These are phyloP conservation scores for Alfaro cultratus DNA, from an alignment of 2,797 vertebrate species.

Conservation along the genomic window DNA sequence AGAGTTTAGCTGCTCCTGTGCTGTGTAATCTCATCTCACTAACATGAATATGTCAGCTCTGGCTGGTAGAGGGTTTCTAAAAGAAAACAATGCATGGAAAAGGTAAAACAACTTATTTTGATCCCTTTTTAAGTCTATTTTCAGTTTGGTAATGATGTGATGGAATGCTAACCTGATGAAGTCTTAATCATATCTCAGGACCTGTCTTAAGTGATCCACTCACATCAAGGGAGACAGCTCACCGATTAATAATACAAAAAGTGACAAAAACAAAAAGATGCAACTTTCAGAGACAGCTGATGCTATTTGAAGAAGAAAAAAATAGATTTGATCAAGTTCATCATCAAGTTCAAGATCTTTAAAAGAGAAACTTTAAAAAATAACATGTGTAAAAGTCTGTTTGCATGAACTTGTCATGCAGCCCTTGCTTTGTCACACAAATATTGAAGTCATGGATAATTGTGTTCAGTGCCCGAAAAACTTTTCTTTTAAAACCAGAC, in stretches of 20 bases:
- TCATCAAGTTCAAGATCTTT: not conserved
- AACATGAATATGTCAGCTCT: not conserved
- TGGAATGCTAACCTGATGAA: not conserved
- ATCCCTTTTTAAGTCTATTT: not conserved
- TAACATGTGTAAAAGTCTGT: conserved; percentile 32
- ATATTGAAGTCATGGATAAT: conserved; percentile 17
- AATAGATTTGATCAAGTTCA: not conserved
- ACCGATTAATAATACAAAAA: too few species aligned
- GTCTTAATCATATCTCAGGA: not conserved
- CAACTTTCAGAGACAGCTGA: not conserved
- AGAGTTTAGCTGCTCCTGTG: not conserved
- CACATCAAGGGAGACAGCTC: not conserved
- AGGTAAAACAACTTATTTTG: not conserved
- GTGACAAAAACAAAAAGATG: not conserved
- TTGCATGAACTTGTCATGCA: conserved; percentile 76
- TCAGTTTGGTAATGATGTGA: not conserved
- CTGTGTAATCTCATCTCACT: not conserved
- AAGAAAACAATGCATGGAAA: conserved; percentile 10
- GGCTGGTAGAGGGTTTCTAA: not conserved
- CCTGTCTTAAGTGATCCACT: not conserved
- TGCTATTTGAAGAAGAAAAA: not conserved
- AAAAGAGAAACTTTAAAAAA: not conserved
- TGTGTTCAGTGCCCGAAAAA: conserved; percentile 44
- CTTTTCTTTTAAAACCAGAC: conserved; percentile 5
- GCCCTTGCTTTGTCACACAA: conserved; percentile 43